A percentile compares a stretch with the other conserved stretches of the same genome.
Conservation (phyloP, 2,113 vertebrate genomes). For the Spea multiplicata region DNA sequence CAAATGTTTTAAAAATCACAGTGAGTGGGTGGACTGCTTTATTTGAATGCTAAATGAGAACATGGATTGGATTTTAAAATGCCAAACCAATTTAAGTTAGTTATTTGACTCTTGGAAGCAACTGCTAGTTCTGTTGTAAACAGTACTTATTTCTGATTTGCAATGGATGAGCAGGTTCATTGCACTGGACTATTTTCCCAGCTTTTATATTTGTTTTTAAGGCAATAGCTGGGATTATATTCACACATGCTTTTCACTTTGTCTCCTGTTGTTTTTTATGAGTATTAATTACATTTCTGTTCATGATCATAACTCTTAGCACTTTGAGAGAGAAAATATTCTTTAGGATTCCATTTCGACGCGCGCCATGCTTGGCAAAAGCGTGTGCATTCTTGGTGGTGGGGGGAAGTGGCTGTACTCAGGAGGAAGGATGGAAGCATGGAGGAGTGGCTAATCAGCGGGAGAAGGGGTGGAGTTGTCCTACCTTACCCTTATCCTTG, state of each 20-base stretch:
- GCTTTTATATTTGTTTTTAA: conserved; percentile 13
- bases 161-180: conserved; percentile 34
- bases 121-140: conserved; percentile 41
- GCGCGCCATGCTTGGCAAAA: no score
- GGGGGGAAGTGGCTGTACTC: no score
- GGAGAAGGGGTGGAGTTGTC: no score
- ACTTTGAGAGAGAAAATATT: no score
- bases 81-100: conserved; percentile 46
- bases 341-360: no score
- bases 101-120: conserved; percentile 41
- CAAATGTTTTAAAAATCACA: conserved; percentile 37
- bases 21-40: conserved; percentile 42
- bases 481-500: no score
- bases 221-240: no score
- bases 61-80: conserved; percentile 43
- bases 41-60: conserved; percentile 44
- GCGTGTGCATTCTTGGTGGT: no score
- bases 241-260: no score
- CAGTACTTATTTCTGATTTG: conserved; percentile 43
- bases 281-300: neutral
- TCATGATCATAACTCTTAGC: neutral
- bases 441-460: no score
- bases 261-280: neutral
- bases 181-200: conserved; percentile 17
- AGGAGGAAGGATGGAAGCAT: no score